Base-by-base conservation (phyloP, 2,113 vertebrate genomes). In the Eulemur macaco region DNA sequence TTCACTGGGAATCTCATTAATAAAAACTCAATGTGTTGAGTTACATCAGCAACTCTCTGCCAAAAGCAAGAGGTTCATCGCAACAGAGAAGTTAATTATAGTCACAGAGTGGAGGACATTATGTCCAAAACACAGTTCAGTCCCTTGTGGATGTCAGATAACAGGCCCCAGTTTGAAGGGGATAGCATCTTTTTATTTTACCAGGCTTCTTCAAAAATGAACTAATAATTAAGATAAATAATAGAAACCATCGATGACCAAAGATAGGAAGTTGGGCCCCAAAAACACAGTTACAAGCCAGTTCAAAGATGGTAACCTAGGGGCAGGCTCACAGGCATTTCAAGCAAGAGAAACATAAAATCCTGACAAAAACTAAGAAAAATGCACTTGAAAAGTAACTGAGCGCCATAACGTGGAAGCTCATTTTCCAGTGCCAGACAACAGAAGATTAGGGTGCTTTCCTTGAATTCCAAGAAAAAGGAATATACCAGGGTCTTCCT, bases 41-140 rank as follows among this genome's bases (percentile, higher is more conserved):
- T 95, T 96, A 95, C 50, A 71, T 80, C 50, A 92, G 47, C 92
- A 96, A 66, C 54, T 92, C 10, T 94, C 68, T 89, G 29, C 74
- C 20, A 76, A 95, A 89, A 90, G 47, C 56, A 84, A 93, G 31
- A 86, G 81, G 4, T 80, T 86, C 37, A 10, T 90, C 85, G 76
- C 9, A 74, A 73, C 12, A 69, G 52, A 94, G 45, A 96, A 87
- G 90, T 80, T 94, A 63, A 89, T 84, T 94, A 81, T 56, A 80
- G 31, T 87, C 37, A 81, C 27, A 18, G 60, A 9, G 6, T 27
- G 0, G 10, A 69, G 31, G 42, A 37, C 20, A 45, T 64, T 52
- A 45, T 80, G 27, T 58, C 9, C 10, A 13, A 84, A 86, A 68
- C n/a, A 92, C 11, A 58, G n/a, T 39, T 18, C 31, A 39, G 6